Conservation (phyloP, 2,797 vertebrate genomes). For the Enteromius unitaeniatus region DNA sequence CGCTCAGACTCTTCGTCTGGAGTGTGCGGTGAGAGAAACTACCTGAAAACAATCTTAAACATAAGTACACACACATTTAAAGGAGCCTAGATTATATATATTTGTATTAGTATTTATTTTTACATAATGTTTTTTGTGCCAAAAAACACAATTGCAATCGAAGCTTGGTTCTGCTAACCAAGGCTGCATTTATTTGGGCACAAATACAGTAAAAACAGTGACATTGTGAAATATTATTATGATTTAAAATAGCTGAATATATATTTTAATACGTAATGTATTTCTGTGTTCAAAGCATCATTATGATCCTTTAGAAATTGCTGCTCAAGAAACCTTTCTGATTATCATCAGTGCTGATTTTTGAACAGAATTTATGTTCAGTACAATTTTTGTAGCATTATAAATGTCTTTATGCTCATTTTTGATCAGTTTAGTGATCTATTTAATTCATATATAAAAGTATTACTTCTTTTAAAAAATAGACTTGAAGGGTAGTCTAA, state of each 20-base stretch:
- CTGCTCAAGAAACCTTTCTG: background rate
- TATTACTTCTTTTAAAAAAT: background rate
- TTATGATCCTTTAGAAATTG: background rate
- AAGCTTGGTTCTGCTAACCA: background rate
- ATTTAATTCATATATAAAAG: background rate
- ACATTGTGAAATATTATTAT: background rate
- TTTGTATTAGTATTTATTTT: background rate
- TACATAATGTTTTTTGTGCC: too few relatives aligned
- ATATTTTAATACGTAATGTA: background rate
- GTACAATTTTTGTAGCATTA: background rate
- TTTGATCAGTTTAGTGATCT: background rate
- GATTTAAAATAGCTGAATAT: background rate
- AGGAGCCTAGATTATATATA: background rate
- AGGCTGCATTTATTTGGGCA: background rate
- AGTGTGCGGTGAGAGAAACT: conserved; percentile 79
- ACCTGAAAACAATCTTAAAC: background rate
- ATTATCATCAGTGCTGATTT: background rate
- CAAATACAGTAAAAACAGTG: background rate
- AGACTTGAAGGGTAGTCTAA: background rate
- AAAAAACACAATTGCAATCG: background rate
- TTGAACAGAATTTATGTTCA: background rate
- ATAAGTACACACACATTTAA: too few relatives aligned
- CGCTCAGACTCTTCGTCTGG: conserved; percentile 73
- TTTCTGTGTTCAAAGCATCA: background rate
- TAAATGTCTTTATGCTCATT: background rate